A percentile compares a stretch with the other conserved stretches of the same genome.
These are phyloP conservation scores for Poecilia wingei DNA, from an alignment of 2,797 vertebrate genomes.

Conservation along the genomic window DNA sequence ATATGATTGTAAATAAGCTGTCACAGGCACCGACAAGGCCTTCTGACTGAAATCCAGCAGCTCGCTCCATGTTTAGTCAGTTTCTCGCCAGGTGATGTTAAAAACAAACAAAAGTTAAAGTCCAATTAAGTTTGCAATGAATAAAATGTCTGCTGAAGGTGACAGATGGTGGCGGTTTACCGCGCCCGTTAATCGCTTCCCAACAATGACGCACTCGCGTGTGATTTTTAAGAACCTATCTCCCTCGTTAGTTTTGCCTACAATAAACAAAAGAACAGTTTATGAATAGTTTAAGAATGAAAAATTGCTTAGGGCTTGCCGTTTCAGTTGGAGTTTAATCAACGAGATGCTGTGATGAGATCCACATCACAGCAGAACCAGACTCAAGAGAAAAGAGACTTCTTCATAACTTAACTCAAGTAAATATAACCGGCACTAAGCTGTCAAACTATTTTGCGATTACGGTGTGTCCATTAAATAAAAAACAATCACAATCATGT, in stretches of 20 bases:
- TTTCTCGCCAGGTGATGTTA: not conserved
- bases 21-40: not conserved
- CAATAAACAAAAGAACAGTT: not conserved
- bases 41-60: not conserved
- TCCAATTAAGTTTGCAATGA: not conserved
- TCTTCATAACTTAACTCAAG: too few species aligned
- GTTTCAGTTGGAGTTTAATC: not conserved
- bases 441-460: not conserved
- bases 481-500: too few species aligned
- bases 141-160: not conserved
- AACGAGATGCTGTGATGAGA: not conserved
- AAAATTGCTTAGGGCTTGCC: not conserved
- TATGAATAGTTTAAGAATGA: not conserved
- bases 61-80: not conserved
- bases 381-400: not conserved
- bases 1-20: not conserved
- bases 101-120: slow-evolving; percentile 1
- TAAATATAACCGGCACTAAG: not conserved
- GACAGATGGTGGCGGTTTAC: not conserved
- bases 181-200: not conserved
- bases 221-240: not conserved
- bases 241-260: not conserved
- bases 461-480: too few species aligned
- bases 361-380: not conserved
- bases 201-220: not conserved